Percentiles rank a stretch among this genome's conserved stretches.
These are phyloP conservation scores for Emesis russula DNA, from an alignment of 2,888 invertebrate species.

Conservation along the genomic window DNA sequence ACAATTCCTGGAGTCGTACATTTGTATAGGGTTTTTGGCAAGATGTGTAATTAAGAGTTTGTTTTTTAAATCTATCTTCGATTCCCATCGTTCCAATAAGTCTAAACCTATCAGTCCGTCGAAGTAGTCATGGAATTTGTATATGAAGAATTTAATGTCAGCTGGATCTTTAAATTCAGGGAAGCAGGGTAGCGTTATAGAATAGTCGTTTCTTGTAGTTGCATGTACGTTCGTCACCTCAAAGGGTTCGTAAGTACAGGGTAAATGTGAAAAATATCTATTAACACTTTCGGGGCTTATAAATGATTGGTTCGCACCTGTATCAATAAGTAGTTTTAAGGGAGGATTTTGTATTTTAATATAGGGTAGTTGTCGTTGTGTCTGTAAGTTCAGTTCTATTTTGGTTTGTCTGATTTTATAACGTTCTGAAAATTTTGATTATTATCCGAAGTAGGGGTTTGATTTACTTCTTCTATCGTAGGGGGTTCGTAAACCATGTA, in stretches of 20 bases:
- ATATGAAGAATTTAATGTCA: slow-evolving; percentile 79
- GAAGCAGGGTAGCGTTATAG: slow-evolving; percentile 42
- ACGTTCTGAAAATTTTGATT: slow-evolving; percentile 35
- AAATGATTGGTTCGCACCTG: too few relatives aligned
- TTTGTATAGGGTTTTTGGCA: slow-evolving; percentile 35
- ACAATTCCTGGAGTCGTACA: slow-evolving; percentile 77
- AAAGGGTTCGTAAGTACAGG: too few relatives aligned
- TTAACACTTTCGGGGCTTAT: slow-evolving; percentile 41
- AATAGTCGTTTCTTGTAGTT: neutral
- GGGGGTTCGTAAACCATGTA: neutral
- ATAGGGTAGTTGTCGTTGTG: slow-evolving; percentile 54
- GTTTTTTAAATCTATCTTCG: slow-evolving; percentile 81
- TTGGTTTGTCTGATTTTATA: slow-evolving; percentile 46
- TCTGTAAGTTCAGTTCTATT: slow-evolving; percentile 59
- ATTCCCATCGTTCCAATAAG: slow-evolving; percentile 82
- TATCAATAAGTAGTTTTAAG: too few relatives aligned
- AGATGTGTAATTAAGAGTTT: slow-evolving; percentile 58
- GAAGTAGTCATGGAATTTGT: slow-evolving; percentile 87
- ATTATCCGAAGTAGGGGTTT: too few relatives aligned
- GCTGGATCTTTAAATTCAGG: slow-evolving; percentile 38
- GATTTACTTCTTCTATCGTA: too few relatives aligned
- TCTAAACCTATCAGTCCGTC: slow-evolving; percentile 87
- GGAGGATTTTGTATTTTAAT: slow-evolving; percentile 38
- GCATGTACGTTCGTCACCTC: too few relatives aligned
- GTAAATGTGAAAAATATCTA: neutral